phyloP scores from a whole-genome alignment of 2,113 vertebrate species.

The Pontoporia blainvillei region DNA sequence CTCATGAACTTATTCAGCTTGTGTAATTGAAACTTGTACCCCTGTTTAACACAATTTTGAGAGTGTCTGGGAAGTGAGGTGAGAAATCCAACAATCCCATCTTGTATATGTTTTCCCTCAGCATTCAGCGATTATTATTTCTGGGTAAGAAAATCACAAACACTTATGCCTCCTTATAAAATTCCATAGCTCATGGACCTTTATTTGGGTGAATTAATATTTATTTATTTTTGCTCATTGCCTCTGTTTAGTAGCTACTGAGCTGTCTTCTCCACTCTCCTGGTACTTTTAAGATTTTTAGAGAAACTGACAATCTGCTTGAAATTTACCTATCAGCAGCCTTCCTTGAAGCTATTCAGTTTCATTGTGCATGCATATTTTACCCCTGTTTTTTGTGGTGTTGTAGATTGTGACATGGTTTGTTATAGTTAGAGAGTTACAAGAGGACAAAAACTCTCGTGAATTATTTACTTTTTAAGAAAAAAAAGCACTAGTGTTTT shows the following conservation, averaged over 20 bases:
- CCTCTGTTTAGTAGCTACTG: not conserved
- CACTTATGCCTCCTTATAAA: not conserved
- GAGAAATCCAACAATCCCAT: not conserved
- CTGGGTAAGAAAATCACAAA: not conserved
- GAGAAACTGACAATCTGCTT: not conserved
- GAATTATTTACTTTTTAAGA: not conserved
- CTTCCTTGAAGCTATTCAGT: not conserved
- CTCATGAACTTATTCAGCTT: not conserved
- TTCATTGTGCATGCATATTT: not conserved
- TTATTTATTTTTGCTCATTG: not conserved
- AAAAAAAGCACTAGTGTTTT: not conserved
- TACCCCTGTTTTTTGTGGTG: not conserved
- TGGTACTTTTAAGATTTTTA: not conserved
- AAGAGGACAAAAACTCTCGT: not conserved
- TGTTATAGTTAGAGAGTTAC: not conserved
- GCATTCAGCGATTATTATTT: not conserved
- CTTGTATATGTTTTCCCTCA: not conserved
- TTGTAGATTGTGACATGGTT: not conserved
- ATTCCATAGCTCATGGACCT: not conserved
- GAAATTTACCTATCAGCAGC: not conserved
- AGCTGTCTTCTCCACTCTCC: not conserved
- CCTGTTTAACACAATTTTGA: not conserved
- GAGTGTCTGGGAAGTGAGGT: not conserved
- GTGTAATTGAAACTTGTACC: not conserved
- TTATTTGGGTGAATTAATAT: not conserved